A percentile compares a stretch with the other conserved stretches of the same genome.
Evolutionary conservation across 1,140 invertebrate genomes (phyloP).

Genomic region (Amyelois transitella): DNA sequence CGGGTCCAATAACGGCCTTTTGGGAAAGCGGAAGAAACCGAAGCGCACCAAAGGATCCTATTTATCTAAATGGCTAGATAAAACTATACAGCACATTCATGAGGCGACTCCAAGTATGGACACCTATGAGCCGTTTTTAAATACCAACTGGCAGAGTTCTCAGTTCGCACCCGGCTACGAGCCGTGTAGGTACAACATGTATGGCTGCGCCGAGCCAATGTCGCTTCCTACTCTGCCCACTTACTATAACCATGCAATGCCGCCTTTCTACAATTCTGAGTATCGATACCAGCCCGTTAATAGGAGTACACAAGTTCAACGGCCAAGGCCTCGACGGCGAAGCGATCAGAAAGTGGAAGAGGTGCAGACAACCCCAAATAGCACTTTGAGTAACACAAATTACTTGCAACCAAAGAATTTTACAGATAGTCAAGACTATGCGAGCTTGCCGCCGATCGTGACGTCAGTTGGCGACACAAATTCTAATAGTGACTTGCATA

Average conservation of each 20-base stretch:
- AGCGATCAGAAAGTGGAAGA: conserved; percentile 52
- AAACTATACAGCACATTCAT: conserved; percentile 54
- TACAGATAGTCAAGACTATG: conserved; percentile 56
- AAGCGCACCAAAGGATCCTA: conserved; percentile 50
- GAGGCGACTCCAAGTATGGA: conserved; percentile 48
- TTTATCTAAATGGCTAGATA: conserved; percentile 63
- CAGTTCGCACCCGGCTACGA: conserved; percentile 59
- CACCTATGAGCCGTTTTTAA: conserved; percentile 43
- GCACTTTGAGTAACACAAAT: conserved; percentile 28
- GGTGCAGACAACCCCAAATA: conserved; percentile 32
- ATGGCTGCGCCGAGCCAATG: conserved; percentile 45
- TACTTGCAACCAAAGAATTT: conserved; percentile 63
- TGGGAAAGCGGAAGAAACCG: conserved; percentile 66
- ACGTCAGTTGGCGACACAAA: conserved; percentile 60
- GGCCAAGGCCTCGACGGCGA: conserved; percentile 35
- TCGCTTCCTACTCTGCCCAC: conserved; percentile 53
- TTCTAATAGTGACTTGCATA: conserved; percentile 56
- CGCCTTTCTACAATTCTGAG: conserved; percentile 39
- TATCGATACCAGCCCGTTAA: conserved; percentile 47
- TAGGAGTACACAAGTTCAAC: conserved; percentile 51
- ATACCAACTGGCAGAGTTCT: conserved; percentile 45
- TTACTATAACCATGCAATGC: conserved; percentile 41
- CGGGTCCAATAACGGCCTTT: conserved; percentile 48
- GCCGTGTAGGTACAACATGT: conserved; percentile 45
- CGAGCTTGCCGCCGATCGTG: conserved; percentile 61